Base-by-base conservation (phyloP, 2,113 vertebrate genomes). In the Hydrochoerus hydrochaeris region DNA sequence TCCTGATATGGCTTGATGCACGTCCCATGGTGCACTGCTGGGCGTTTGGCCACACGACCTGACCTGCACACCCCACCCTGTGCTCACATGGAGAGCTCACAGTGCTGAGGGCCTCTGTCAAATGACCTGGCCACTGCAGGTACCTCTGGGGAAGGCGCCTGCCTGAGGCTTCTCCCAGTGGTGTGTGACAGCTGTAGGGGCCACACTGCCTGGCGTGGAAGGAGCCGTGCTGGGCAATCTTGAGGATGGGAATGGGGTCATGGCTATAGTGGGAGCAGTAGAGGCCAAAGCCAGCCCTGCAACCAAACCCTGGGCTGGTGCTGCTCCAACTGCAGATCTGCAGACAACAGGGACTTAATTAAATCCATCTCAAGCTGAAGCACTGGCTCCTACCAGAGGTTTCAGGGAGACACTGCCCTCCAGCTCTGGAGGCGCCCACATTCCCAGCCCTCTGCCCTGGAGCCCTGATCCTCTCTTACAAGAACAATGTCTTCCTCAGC, bases 161-260 rank as follows among this genome's bases (percentile, higher is more conserved):
- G 71, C 14, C 77, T 0, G 49, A 93, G 38, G 30, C 98, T 60
- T 95, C 95, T 99, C 97, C 98, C 98, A 0, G 99, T 99, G 95
- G 99, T 99, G 81, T 99, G 99, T 38, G 99, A 99, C 96, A 99
- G 98, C 98, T 99, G 24, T 99, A 99, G 92, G 99, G 99, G 46
- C 98, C 90, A 87, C 99, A 99, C 96, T 99, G 99, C 94, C 98
- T 99, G 5, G 99, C 0, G 98, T 99, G 0, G 99, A 99, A 0
- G 99, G 99, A 35, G 84, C 91, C 3, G 98, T 99, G 93, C 97
- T 99, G 98, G 98, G 99, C 82, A 98, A 98, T 5, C 95, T 94
- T 0, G 99, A 99, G 11, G 99, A 99, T 94, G 4, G 65, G 73
- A 63, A 46, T 28, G 62, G 49, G 22, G 26, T 58, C 54, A 28